phyloP scores from a whole-genome alignment of 2,797 vertebrate genomes.

The Muraenolepis orangiensis region DNA sequence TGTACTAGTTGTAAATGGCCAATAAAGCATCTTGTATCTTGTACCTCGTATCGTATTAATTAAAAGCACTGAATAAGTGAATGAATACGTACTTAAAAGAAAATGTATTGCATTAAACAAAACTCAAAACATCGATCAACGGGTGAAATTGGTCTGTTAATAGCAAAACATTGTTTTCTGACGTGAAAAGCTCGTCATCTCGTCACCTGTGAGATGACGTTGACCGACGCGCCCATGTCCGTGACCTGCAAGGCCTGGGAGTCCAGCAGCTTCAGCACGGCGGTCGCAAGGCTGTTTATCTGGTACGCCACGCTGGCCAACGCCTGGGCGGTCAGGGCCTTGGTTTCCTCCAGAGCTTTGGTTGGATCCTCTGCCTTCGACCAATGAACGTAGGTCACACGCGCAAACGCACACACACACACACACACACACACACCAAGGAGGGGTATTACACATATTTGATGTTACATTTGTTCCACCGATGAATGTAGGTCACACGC shows the following conservation, averaged over 20 bases:
- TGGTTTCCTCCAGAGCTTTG: slow-evolving; percentile 84
- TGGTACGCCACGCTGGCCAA: slow-evolving; percentile 90
- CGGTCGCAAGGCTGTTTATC: slow-evolving; percentile 80
- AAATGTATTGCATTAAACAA: background rate
- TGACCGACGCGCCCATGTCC: slow-evolving; percentile 78
- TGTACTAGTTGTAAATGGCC: no score
- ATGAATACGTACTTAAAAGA: no score
- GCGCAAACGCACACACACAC: no score
- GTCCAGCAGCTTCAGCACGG: slow-evolving; percentile 80
- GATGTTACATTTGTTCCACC: no score
- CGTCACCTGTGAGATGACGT: slow-evolving; percentile 81
- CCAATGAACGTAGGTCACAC: background rate
- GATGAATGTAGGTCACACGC: no score
- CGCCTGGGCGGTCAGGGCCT: slow-evolving; percentile 83
- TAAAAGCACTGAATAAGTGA: no score
- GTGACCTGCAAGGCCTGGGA: slow-evolving; percentile 74
- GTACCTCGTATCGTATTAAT: no score
- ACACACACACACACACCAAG: no score
- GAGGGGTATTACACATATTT: no score
- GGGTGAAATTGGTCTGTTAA: background rate
- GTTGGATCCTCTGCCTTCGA: slow-evolving; percentile 77
- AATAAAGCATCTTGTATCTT: no score
- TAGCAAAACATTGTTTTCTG: background rate
- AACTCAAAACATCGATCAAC: background rate
- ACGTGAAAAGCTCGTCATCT: slow-evolving; percentile 23